Percentiles rank a stretch among this genome's conserved stretches.
Conservation (phyloP, 2,113 vertebrate species). For the Patagioenas fasciata region DNA sequence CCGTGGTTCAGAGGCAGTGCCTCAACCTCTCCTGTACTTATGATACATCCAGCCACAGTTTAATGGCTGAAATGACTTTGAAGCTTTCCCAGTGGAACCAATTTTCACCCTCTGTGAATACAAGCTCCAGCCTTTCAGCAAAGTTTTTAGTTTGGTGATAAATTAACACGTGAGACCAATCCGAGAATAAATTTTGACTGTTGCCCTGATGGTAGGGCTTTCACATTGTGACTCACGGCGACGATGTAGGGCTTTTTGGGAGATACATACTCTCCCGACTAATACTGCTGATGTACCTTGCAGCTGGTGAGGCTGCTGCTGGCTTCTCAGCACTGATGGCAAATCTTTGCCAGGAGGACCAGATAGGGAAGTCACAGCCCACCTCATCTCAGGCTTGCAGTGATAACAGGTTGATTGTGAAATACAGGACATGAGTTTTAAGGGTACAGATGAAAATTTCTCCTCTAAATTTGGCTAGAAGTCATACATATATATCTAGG, state of each 20-base stretch:
- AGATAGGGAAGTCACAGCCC: constrained; percentile 45
- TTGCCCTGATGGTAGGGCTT: constrained; percentile 43
- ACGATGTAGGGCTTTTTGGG: constrained; percentile 30
- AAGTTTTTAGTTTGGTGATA: constrained; percentile 60
- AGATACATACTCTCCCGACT: background rate
- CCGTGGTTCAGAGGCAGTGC: constrained; percentile 35
- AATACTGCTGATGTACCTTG: background rate
- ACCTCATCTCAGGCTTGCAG: background rate
- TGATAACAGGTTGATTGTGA: background rate
- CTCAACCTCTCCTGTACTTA: constrained; percentile 61
- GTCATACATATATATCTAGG: background rate
- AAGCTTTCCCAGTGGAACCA: constrained; percentile 71
- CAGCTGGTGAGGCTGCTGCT: constrained; percentile 29
- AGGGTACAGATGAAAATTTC: constrained; percentile 1
- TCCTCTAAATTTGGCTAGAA: constrained; percentile 21
- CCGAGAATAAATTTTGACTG: constrained; percentile 57
- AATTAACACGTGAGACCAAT: constrained; percentile 60
- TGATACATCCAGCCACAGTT: constrained; percentile 68
- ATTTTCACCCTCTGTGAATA: constrained; percentile 74
- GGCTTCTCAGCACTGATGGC: constrained; percentile 28
- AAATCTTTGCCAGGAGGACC: constrained; percentile 21
- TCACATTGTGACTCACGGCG: constrained; percentile 8
- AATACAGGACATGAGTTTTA: background rate
- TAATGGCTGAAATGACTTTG: constrained; percentile 74
- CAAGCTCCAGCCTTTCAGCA: constrained; percentile 54